Conservation (phyloP, 2,888 invertebrate species). For the Sthenelais limicola region DNA sequence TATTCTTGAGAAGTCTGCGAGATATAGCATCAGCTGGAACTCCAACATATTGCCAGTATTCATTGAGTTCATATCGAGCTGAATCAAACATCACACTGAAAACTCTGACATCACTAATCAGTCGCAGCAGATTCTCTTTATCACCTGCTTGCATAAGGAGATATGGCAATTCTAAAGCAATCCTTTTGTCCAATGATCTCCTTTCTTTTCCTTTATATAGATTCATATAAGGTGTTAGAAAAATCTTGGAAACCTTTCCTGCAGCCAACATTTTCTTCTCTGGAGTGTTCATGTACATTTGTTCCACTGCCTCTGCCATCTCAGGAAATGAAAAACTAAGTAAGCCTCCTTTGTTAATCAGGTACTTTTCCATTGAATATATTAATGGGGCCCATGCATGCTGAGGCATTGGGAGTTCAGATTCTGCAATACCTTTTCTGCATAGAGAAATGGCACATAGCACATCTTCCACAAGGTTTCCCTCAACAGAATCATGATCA, state of each 20-base stretch:
- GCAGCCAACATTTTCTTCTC: neutral
- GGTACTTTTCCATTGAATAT: neutral
- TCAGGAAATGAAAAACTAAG: conserved; percentile 19
- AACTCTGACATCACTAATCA: neutral
- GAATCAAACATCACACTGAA: conserved; percentile 12
- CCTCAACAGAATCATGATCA: neutral
- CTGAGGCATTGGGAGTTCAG: conserved; percentile 4
- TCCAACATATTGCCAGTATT: conserved; percentile 6
- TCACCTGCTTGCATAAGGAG: neutral
- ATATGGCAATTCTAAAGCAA: conserved; percentile 12
- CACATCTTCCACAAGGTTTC: conserved; percentile 9
- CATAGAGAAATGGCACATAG: conserved; percentile 14
- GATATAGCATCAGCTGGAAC: neutral
- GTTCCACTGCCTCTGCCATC: neutral
- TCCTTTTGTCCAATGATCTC: neutral
- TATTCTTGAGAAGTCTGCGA: neutral
- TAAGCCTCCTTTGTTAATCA: neutral
- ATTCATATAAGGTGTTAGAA: too few species aligned
- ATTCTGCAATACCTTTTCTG: conserved; percentile 10
- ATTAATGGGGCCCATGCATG: neutral
- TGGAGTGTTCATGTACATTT: neutral
- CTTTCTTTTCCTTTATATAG: too few species aligned
- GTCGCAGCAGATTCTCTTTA: neutral
- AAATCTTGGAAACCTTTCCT: neutral
- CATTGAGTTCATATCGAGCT: neutral